Percentiles rank a stretch among this genome's conserved stretches.
Evolutionary conservation across 1,140 invertebrate genomes (phyloP).

Genomic region (Pantala flavescens): DNA sequence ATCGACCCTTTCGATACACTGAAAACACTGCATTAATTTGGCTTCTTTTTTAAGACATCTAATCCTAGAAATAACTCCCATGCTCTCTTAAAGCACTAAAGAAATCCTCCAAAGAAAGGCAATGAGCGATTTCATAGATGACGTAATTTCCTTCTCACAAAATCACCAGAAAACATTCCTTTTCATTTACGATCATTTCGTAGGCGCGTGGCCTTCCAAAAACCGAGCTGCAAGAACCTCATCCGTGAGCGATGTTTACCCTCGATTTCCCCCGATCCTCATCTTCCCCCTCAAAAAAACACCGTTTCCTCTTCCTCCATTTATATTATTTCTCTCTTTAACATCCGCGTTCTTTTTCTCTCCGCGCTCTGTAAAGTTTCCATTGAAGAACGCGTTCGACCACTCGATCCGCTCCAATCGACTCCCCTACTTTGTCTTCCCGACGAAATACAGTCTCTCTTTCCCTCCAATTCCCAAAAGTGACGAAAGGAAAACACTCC

Average conservation of each 20-base stretch:
- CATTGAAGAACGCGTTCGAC: not conserved
- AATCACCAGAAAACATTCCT: too few relatives aligned
- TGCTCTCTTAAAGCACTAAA: too few relatives aligned
- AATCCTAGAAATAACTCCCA: too few relatives aligned
- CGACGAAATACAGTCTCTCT: not conserved
- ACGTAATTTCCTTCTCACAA: too few relatives aligned
- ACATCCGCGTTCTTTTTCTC: not conserved
- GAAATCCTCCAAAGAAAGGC: too few relatives aligned
- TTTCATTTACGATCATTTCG: too few relatives aligned
- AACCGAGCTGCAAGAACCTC: too few relatives aligned
- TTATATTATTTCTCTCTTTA: not conserved
- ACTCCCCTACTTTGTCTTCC: not conserved
- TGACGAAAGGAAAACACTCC: not conserved
- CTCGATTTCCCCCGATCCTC: not conserved
- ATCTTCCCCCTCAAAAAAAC: not conserved
- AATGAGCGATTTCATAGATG: too few relatives aligned
- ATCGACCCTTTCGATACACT: too few relatives aligned
- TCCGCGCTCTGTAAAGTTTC: not conserved
- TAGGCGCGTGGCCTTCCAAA: too few relatives aligned
- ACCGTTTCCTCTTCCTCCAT: not conserved
- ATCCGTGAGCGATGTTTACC: not conserved
- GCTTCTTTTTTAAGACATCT: too few relatives aligned
- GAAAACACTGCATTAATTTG: too few relatives aligned
- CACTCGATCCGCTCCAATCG: not conserved
- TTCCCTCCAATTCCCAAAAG: conserved; percentile 8